These are phyloP conservation scores for Enteromius afrohamiltoni DNA, from an alignment of 2,797 vertebrate species.

Conservation along the genomic window DNA sequence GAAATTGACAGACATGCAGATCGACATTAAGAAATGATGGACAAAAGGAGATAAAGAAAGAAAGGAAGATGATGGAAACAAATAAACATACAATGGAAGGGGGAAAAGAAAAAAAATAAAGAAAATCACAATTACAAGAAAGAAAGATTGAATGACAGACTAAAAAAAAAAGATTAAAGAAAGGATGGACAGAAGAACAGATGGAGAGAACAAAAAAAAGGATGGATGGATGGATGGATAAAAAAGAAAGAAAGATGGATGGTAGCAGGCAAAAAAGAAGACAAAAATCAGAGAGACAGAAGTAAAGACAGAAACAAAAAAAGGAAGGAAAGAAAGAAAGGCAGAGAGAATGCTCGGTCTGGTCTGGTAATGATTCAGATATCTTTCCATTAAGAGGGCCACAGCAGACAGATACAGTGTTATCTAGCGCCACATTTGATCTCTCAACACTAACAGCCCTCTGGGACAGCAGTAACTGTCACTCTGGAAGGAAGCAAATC, in stretches of 20 bases:
- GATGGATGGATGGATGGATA: neutral
- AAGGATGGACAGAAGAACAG: no score
- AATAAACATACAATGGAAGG: no score
- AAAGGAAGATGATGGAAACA: no score
- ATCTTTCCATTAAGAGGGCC: neutral
- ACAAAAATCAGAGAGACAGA: neutral
- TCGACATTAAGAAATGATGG: no score
- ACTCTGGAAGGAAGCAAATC: slow-evolving; percentile 14
- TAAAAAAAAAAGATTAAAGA: no score
- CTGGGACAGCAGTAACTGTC: slow-evolving; percentile 22
- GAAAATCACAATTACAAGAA: no score
- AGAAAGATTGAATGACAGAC: no score
- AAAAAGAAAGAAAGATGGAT: neutral
- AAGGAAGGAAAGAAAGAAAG: no score
- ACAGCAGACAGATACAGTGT: slow-evolving; percentile 9
- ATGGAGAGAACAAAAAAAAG: no score
- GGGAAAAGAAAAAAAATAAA: neutral
- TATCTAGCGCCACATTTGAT: slow-evolving; percentile 12
- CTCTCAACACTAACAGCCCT: slow-evolving; percentile 7
- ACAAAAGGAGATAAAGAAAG: no score
- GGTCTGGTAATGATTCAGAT: neutral
- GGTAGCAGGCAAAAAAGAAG: neutral
- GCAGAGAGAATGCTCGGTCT: neutral
- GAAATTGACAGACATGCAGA: no score
- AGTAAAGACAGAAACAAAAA: no score